phyloP scores from a whole-genome alignment of 2,797 vertebrate species.

The Pipistrellus kuhlii region DNA sequence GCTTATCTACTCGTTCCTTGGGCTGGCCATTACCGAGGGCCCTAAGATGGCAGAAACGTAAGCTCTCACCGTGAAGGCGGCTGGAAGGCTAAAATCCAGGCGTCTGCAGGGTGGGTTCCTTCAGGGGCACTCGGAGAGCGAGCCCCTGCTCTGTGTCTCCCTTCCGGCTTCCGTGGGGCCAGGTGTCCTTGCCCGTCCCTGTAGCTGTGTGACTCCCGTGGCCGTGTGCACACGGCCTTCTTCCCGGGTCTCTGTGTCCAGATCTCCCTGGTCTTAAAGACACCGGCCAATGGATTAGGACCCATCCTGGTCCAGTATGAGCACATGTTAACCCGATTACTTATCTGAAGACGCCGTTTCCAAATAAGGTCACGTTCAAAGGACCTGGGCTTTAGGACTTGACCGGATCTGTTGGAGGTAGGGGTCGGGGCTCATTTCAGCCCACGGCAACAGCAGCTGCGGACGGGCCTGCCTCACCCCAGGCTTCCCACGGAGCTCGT shows the following conservation, averaged over 20 bases:
- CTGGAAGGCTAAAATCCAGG: not conserved
- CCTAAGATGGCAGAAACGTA: not conserved
- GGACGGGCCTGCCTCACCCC: not conserved
- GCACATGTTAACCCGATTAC: no score
- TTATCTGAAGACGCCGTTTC: not conserved
- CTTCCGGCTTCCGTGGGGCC: rapidly evolving
- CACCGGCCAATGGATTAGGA: not conserved
- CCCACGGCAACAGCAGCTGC: not conserved
- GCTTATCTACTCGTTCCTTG: not conserved
- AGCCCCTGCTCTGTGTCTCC: rapidly evolving
- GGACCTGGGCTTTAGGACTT: not conserved
- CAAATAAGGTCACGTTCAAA: not conserved
- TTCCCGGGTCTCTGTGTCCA: not conserved
- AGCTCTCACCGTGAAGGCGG: not conserved
- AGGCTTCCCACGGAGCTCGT: not conserved
- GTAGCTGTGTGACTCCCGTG: rapidly evolving
- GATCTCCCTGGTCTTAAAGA: not conserved
- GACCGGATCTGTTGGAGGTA: not conserved
- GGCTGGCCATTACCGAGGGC: not conserved
- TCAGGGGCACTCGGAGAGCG: not conserved
- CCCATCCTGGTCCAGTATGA: not conserved
- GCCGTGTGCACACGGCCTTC: not conserved
- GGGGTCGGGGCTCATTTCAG: not conserved
- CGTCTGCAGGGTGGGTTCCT: not conserved
- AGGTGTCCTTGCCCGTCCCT: rapidly evolving